Evolutionary conservation across 2,797 vertebrate species (phyloP), one percentile per base, ranked within the genome.

Genomic region (Tauraco hartlaubi): DNA sequence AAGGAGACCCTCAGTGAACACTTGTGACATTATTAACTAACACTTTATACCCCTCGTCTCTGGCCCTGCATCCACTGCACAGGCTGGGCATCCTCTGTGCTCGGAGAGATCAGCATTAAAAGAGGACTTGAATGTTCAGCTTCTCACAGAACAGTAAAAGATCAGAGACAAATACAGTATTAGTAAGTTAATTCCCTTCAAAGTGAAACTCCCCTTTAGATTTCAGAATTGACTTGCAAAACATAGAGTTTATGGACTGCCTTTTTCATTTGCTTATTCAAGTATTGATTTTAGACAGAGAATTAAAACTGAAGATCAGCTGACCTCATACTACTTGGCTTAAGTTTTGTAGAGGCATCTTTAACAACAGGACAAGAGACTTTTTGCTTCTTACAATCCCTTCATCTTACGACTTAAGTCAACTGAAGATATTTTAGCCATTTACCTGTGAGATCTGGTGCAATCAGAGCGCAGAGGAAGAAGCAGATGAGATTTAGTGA

Each of bases 361-460:
- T 58, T 74, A 86, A 41, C 9, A 41, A 19, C 43, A 77, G 6
- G 29, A 44, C 18, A 16, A 51, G 41, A 73, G 21, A 12, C 5
- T 75, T 59, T 9, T 15, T 13, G 6, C n/a, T 62, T 46, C 73
- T 77, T 51, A 71, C 21, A 71, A 8, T 10, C 37, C 16, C 55
- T 62, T 41, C 2, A 2, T 9, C 11, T 37, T 37, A 21, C 51
- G 16, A 11, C 28, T 58, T 8, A 11, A 41, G n/a, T 6, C 23
- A 49, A 0, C 14, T 20, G 55, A 29, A 82, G 77, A 7, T 28
- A 51, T 51, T 74, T 37, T 11, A 94, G 37, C 11, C 15, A 52
- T 93, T 97, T 97, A 98, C 98, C 97, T 96, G 93, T 52, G 74
- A 92, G 82, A 16, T 80, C 33, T 66, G 96, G 67, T 55, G 91